Evolutionary conservation across 2,113 vertebrate genomes (phyloP).

Genomic region (Hassar affinis): DNA sequence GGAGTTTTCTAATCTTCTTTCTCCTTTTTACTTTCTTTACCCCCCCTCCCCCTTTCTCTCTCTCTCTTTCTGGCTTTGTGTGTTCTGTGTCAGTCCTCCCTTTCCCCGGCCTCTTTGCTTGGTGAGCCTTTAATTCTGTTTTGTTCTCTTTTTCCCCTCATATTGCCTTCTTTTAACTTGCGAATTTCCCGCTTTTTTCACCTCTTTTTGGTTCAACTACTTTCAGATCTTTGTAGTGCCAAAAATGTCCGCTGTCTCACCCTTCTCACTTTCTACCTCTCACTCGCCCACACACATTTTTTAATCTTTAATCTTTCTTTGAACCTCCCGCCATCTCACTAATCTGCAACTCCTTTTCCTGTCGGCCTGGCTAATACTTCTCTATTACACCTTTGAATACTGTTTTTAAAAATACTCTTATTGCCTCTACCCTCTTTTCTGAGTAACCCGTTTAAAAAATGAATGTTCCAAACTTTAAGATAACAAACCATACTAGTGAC

Average conservation of each 20-base stretch:
- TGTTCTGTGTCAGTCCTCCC: slow-evolving; percentile 34
- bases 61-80: slow-evolving; percentile 20
- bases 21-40: slow-evolving; percentile 8
- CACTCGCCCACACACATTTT: slow-evolving; percentile 30
- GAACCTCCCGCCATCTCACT: slow-evolving; percentile 30
- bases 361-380: slow-evolving; percentile 23
- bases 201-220: slow-evolving; percentile 33
- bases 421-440: slow-evolving; percentile 4
- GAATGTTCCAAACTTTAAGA: not conserved
- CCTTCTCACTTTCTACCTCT: slow-evolving; percentile 33
- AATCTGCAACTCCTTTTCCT: slow-evolving; percentile 40
- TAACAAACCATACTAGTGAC: not conserved
- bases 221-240: slow-evolving; percentile 31
- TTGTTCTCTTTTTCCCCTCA: slow-evolving; percentile 31
- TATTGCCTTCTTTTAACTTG: slow-evolving; percentile 27
- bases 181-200: slow-evolving; percentile 35
- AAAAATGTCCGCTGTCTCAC: slow-evolving; percentile 23
- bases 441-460: not conserved
- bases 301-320: slow-evolving; percentile 32
- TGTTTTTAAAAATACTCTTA: not conserved
- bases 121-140: slow-evolving; percentile 44
- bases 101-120: slow-evolving; percentile 43
- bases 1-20: not conserved
- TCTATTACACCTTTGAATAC: not conserved
- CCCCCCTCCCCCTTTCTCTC: not conserved